Evolutionary conservation across 2,888 invertebrate species (phyloP).

Genomic region (Tupiocoris notatus): DNA sequence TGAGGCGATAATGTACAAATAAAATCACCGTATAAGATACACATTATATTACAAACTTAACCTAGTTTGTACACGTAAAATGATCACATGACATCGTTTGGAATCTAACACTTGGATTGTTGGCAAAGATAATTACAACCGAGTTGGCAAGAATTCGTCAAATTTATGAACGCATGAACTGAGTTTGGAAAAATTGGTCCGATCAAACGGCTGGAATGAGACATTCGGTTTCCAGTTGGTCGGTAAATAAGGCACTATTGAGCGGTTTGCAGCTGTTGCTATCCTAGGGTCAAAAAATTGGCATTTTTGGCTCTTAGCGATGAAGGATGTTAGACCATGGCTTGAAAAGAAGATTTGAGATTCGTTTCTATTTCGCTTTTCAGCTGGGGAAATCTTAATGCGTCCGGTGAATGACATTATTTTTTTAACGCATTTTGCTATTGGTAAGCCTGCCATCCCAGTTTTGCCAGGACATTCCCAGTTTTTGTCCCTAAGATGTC

Average conservation of each 20-base stretch:
- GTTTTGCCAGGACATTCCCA: no score
- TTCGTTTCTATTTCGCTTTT: no score
- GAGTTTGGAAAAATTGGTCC: background rate
- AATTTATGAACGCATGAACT: background rate
- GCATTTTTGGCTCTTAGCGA: background rate
- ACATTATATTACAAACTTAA: conserved; percentile 9
- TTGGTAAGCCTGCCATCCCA: no score
- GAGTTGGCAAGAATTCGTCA: background rate
- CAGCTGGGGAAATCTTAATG: no score
- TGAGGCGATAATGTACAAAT: background rate
- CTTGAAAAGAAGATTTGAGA: no score
- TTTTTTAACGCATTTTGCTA: no score
- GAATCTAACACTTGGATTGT: conserved; percentile 5
- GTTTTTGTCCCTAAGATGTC: no score
- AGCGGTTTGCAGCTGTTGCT: no score
- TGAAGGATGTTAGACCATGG: no score
- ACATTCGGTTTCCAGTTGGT: no score
- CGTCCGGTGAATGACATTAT: no score
- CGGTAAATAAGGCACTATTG: background rate
- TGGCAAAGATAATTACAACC: conserved; percentile 7
- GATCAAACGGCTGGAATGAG: background rate
- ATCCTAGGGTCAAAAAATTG: background rate
- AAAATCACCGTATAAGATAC: background rate
- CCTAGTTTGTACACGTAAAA: conserved; percentile 25
- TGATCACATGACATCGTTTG: conserved; percentile 13